A percentile compares a stretch with the other conserved stretches of the same genome.
These are phyloP conservation scores for Notolepis coatsorum DNA, from an alignment of 2,797 vertebrate genomes.

Conservation along the genomic window DNA sequence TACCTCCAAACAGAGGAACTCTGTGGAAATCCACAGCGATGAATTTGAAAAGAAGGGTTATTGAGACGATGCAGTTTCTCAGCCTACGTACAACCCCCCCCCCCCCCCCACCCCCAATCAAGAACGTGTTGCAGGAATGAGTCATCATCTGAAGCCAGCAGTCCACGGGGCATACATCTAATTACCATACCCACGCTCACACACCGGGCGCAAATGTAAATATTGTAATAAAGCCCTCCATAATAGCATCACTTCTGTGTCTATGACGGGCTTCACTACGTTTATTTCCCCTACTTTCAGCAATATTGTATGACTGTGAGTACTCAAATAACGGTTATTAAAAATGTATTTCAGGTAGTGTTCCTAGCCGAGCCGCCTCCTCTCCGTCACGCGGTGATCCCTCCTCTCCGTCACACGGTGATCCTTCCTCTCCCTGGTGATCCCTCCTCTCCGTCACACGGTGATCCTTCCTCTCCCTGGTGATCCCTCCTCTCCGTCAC, in stretches of 20 bases:
- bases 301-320: conserved; percentile 62
- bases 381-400: not conserved
- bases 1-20: too few species aligned
- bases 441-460: not conserved
- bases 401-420: not conserved
- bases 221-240: conserved; percentile 82
- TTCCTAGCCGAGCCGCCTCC: conserved; percentile 15
- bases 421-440: too few species aligned
- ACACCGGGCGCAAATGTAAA: conserved; percentile 83
- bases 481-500: conserved; percentile 7
- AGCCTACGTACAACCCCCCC: conserved; percentile 77
- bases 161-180: conserved; percentile 84
- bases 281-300: conserved; percentile 64
- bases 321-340: conserved; percentile 65
- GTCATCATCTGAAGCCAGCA: conserved; percentile 84
- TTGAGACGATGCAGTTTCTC: conserved; percentile 73
- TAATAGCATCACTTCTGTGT: conserved; percentile 75
- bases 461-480: too few species aligned
- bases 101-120: too few species aligned
- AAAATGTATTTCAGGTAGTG: conserved; percentile 60
- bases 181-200: conserved; percentile 83
- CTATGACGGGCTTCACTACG: conserved; percentile 54
- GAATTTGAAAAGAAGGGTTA: conserved; percentile 69
- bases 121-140: conserved; percentile 85
- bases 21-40: conserved; percentile 60